Evolutionary conservation across 2,113 vertebrate species (phyloP), one percentile per base, ranked within the genome.

Genomic region (Barnardius zonarius): DNA sequence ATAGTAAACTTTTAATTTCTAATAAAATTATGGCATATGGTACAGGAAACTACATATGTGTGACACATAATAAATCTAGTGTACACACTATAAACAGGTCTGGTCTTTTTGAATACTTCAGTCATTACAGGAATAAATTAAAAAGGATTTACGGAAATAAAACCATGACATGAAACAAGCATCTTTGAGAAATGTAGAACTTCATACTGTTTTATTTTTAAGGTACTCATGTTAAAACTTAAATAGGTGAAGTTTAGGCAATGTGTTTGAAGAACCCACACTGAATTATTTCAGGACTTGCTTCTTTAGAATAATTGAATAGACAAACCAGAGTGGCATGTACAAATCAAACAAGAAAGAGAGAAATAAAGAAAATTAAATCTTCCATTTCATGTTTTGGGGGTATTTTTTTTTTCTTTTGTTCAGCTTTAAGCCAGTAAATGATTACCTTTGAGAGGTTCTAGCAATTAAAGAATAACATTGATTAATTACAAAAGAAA

Each of bases 401-500:
- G 43, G 43, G 43, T 30, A 75, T 85, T 55, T 54, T 54, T 80
- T 80, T 59, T 90, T 77, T n/a, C 83, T 94, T 88, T 44, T 18
- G 12, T 55, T 93, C 66, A 93, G 69, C 83, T 96, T 86, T 86
- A 91, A 73, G 59, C 17, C 69, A 95, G 85, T 93, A 91, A 97
- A 94, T 96, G 92, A 97, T 91, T 92, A 96, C 79, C 90, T 74
- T 81, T 90, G 83, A 92, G 86, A 73, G 48, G 39, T 64, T 92
- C 68, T 87, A 96, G 89, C 91, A 97, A 83, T 69, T 94, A 87
- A 93, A 88, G 90, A 87, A 91, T 72, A 97, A 95, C 95, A 96
- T 31, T 95, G 94, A 96, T 96, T 95, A 96, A 96, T 95, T 95
- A 96, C 86, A 95, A 93, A 80, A 96, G 88, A 95, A 97, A 92